Evolutionary conservation across 2,888 invertebrate species (phyloP).

Genomic region (Ormyrus pomaceus): DNA sequence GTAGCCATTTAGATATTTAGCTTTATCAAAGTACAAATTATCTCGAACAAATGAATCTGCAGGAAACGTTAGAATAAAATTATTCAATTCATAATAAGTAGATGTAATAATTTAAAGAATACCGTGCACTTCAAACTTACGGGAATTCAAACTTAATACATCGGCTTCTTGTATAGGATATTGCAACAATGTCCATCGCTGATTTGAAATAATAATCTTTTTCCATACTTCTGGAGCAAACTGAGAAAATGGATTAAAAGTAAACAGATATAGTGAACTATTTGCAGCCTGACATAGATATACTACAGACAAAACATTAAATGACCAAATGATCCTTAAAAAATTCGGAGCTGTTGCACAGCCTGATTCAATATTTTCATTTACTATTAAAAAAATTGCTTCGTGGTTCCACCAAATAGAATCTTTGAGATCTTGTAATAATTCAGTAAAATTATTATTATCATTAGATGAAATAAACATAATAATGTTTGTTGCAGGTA

Average conservation of each 20-base stretch:
- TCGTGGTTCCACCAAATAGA: slow-evolving; percentile 23
- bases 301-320: neutral
- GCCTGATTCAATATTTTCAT: neutral
- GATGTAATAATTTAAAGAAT: neutral
- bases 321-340: neutral
- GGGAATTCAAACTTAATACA: neutral
- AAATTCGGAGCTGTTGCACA: neutral
- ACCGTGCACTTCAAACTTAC: neutral
- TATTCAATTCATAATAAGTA: neutral
- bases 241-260: slow-evolving; percentile 1
- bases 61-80: neutral
- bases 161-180: neutral
- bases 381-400: slow-evolving; percentile 1
- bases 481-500: neutral
- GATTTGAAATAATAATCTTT: neutral
- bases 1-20: neutral
- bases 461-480: neutral
- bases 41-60: neutral
- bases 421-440: neutral
- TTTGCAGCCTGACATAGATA: neutral
- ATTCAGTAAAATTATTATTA: too few relatives aligned
- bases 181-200: neutral
- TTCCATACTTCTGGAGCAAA: slow-evolving; percentile 4
- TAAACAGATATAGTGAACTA: neutral
- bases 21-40: slow-evolving; percentile 3